Evolutionary conservation across 2,888 invertebrate species (phyloP).

Genomic region (Torymus tubicola): DNA sequence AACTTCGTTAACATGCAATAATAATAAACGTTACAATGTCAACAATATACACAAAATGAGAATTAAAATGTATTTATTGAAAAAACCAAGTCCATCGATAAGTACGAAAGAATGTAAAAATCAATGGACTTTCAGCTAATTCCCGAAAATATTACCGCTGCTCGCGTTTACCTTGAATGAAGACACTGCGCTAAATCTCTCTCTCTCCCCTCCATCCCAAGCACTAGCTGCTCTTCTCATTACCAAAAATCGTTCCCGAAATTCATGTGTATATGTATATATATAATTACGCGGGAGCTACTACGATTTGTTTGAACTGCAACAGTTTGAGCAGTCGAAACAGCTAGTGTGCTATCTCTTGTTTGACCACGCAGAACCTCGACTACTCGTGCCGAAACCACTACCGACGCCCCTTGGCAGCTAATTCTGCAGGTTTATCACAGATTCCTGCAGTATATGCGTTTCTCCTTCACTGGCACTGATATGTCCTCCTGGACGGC

Average conservation of each 20-base stretch:
- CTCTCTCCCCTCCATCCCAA: too few species aligned
- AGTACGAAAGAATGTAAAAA: constrained; percentile 31
- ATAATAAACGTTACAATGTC: constrained; percentile 20
- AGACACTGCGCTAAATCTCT: not conserved
- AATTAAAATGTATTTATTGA: constrained; percentile 7
- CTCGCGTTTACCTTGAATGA: too few species aligned
- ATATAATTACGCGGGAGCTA: not conserved
- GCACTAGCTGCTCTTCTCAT: constrained; percentile 10
- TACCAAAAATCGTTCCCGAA: not conserved
- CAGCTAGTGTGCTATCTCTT: constrained; percentile 84
- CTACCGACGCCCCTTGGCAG: constrained; percentile 73
- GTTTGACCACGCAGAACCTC: constrained; percentile 77
- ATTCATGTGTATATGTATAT: not conserved
- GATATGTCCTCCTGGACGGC: constrained; percentile 87
- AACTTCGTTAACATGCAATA: constrained; percentile 10
- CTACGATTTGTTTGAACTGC: constrained; percentile 75
- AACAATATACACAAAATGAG: constrained; percentile 25
- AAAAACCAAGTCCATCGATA: constrained; percentile 21
- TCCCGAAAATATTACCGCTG: too few species aligned
- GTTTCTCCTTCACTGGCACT: constrained; percentile 85
- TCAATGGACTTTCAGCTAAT: constrained; percentile 5
- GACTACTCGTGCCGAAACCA: constrained; percentile 68
- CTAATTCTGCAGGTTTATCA: constrained; percentile 82
- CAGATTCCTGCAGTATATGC: constrained; percentile 83
- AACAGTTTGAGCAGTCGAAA: constrained; percentile 84